Evolutionary conservation across 2,113 vertebrate species (phyloP).

Genomic region (Cebus imitator): DNA sequence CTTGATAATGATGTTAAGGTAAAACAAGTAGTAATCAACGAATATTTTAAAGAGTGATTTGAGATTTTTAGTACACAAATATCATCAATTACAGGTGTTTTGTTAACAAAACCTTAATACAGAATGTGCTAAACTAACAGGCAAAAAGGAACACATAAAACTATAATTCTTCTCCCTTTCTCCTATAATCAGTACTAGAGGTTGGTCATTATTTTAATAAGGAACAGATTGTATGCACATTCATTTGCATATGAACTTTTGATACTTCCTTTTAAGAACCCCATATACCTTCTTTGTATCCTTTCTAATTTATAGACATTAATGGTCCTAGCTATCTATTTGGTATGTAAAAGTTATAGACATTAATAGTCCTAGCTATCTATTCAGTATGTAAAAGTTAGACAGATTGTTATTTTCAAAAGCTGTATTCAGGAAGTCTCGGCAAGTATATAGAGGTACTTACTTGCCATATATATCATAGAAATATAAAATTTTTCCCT

Average conservation of each 20-base stretch:
- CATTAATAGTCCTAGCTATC: not conserved
- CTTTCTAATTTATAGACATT: not conserved
- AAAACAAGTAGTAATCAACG: not conserved
- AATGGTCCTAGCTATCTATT: not conserved
- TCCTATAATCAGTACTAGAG: not conserved
- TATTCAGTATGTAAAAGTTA: not conserved
- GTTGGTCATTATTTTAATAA: not conserved
- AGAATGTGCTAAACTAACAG: not conserved
- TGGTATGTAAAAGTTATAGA: not conserved
- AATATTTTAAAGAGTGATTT: not conserved
- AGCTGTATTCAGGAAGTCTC: not conserved
- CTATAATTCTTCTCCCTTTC: not conserved
- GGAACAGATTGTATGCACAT: not conserved
- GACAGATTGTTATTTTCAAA: not conserved
- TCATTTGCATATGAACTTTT: not conserved
- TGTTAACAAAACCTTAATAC: not conserved
- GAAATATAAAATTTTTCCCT: not conserved
- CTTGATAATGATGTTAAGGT: not conserved
- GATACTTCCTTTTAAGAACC: not conserved
- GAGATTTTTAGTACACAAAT: not conserved
- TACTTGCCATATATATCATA: not conserved
- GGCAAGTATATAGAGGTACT: not conserved
- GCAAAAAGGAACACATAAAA: not conserved
- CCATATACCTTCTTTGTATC: not conserved
- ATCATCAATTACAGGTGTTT: not conserved